Evolutionary conservation across 1,140 invertebrate genomes (phyloP).

Genomic region (Hyposmocoma kahamanoa): DNA sequence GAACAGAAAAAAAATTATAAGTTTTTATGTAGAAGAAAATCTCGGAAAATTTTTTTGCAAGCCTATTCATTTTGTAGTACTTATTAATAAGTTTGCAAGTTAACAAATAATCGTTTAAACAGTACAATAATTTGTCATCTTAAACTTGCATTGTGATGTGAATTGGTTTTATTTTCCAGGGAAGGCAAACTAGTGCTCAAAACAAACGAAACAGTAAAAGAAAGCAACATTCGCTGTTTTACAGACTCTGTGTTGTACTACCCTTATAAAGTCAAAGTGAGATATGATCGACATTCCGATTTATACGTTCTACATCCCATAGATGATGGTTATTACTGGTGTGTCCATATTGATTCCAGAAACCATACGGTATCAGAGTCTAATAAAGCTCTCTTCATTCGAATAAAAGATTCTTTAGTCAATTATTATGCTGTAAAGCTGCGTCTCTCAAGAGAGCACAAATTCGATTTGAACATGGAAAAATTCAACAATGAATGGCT

Average conservation of each 20-base stretch:
- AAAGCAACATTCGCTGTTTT: constrained; percentile 48
- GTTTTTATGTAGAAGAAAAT: no score
- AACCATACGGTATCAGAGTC: constrained; percentile 36
- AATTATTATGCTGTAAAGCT: constrained; percentile 47
- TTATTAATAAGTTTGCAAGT: no score
- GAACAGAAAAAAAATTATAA: no score
- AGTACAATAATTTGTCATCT: no score
- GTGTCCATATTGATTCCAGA: constrained; percentile 40
- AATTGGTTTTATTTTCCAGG: constrained; percentile 28
- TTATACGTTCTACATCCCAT: constrained; percentile 33
- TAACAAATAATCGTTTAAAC: no score
- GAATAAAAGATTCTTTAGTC: constrained; percentile 32
- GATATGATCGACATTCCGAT: constrained; percentile 18
- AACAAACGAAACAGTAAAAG: constrained; percentile 29
- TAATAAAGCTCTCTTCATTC: constrained; percentile 51
- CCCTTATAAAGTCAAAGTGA: constrained; percentile 35
- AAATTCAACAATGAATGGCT: constrained; percentile 26
- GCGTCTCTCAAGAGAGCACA: constrained; percentile 18
- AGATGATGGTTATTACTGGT: constrained; percentile 66
- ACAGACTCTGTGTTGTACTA: constrained; percentile 49
- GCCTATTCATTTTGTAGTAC: no score
- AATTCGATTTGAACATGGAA: constrained; percentile 31
- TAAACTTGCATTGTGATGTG: no score
- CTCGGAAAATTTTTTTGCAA: no score
- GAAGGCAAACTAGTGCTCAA: constrained; percentile 38